phyloP scores from a whole-genome alignment of 2,113 vertebrate genomes.

The Rhagologus leucostigma region DNA sequence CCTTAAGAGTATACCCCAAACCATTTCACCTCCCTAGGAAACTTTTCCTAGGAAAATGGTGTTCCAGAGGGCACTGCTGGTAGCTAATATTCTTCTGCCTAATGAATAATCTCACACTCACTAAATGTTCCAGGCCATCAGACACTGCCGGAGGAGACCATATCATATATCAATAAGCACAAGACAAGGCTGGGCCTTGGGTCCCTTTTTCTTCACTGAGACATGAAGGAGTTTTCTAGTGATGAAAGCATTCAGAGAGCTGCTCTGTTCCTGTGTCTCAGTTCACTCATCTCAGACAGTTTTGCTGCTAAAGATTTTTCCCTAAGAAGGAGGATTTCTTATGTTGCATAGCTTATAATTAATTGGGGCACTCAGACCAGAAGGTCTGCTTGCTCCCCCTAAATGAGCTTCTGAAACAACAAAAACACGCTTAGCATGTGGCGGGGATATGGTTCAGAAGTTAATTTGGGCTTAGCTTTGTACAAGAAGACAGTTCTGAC shows the following conservation, averaged over 20 bases:
- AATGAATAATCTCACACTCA: not conserved
- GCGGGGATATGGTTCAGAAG: not conserved
- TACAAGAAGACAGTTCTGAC: not conserved
- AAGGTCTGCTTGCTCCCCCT: not conserved
- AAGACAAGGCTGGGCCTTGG: not conserved
- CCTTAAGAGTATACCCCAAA: not conserved
- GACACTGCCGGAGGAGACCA: accelerated
- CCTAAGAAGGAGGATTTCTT: slow-evolving; percentile 1
- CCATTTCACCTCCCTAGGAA: not conserved
- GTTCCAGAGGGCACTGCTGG: not conserved
- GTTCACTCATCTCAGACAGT: not conserved
- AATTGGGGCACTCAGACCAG: slow-evolving; percentile 12
- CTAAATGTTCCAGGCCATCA: not conserved
- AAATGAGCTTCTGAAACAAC: not conserved
- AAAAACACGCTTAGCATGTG: not conserved
- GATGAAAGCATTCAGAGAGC: not conserved
- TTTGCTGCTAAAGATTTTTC: not conserved
- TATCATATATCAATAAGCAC: not conserved
- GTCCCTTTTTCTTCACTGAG: not conserved
- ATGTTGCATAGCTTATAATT: not conserved
- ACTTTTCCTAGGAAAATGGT: not conserved
- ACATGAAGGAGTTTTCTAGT: not conserved
- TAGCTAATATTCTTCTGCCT: not conserved
- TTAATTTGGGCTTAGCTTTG: not conserved
- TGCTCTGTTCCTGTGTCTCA: not conserved